Evolutionary conservation across 2,797 vertebrate genomes (phyloP).

Genomic region (Lophius americanus): DNA sequence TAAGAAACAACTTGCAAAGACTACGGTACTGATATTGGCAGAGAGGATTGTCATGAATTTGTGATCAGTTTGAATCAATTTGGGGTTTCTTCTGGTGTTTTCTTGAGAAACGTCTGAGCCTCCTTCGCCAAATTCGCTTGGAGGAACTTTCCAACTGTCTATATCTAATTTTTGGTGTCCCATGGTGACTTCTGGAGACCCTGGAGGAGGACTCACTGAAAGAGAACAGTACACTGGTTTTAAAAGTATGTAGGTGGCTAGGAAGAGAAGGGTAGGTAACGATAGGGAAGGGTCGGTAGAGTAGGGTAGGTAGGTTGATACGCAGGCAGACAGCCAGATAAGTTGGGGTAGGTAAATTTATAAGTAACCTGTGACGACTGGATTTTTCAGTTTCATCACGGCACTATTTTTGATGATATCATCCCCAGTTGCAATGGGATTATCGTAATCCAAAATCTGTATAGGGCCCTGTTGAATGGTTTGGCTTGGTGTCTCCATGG

Average conservation of each 20-base stretch:
- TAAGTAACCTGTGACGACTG: constrained; percentile 9
- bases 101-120: too few relatives aligned
- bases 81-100: too few relatives aligned
- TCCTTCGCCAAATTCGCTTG: too few relatives aligned
- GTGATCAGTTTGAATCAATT: background rate
- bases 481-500: constrained; percentile 64
- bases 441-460: constrained; percentile 28
- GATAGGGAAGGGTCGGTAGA: background rate
- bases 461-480: constrained; percentile 78
- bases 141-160: too few relatives aligned
- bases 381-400: background rate
- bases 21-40: constrained; percentile 32
- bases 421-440: background rate
- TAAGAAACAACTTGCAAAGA: constrained; percentile 54
- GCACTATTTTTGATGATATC: rapidly evolving
- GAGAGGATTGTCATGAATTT: constrained; percentile 7
- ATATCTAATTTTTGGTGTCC: too few relatives aligned
- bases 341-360: background rate
- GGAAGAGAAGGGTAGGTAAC: too few relatives aligned
- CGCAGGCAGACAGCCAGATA: background rate
- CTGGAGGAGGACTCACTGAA: constrained; percentile 15
- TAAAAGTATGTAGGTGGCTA: background rate
- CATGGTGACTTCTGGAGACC: background rate
- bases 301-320: background rate
- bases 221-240: background rate